Evolutionary conservation across 2,888 invertebrate genomes (phyloP).

Genomic region (Ptychoptera contaminata): DNA sequence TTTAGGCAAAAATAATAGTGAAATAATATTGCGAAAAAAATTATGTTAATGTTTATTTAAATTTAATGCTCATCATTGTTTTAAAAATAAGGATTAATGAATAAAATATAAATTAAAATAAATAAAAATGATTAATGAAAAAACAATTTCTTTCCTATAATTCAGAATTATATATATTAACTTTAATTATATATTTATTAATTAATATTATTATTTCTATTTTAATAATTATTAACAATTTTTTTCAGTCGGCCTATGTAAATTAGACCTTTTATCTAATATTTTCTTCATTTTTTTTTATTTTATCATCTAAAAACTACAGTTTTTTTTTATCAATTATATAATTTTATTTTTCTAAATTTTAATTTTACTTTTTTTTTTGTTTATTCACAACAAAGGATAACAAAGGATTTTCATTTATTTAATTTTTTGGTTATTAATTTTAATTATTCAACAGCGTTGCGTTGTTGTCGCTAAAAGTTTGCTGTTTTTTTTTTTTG

Average conservation of each 20-base stretch:
- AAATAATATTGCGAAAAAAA: no score
- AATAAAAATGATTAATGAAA: not conserved
- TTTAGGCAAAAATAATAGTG: no score
- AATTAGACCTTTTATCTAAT: constrained; percentile 5
- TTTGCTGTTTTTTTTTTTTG: no score
- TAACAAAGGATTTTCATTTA: no score
- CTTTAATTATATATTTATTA: constrained; percentile 1
- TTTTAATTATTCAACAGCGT: no score
- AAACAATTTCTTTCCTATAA: not conserved
- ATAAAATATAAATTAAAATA: not conserved
- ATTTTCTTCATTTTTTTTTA: not conserved
- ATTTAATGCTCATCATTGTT: no score
- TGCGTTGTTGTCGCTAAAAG: no score
- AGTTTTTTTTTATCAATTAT: not conserved
- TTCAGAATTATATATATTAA: not conserved
- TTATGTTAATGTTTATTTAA: no score
- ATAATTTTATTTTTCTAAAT: not conserved
- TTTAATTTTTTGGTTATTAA: no score
- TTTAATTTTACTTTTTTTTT: constrained; percentile 2
- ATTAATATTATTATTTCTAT: constrained; percentile 6
- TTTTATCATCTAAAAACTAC: constrained; percentile 1
- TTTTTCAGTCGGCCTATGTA: constrained; percentile 12
- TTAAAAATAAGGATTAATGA: no score
- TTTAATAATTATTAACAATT: constrained; percentile 10
- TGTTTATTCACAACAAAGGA: not conserved